Evolutionary conservation across 2,888 invertebrate species (phyloP).

Genomic region (Meganola albula): DNA sequence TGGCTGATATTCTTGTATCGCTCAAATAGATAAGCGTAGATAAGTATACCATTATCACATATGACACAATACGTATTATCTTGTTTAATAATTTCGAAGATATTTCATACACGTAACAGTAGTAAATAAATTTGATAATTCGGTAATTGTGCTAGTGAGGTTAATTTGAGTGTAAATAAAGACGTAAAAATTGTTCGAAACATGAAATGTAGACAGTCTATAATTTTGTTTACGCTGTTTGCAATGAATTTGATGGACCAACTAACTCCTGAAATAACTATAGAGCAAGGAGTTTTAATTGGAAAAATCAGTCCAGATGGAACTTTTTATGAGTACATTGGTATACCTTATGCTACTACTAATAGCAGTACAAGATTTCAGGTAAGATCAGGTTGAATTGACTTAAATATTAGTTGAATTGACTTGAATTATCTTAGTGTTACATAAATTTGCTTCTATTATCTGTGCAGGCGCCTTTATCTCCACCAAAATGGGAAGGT

Average conservation of each 20-base stretch:
- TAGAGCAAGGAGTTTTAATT: conserved; percentile 44
- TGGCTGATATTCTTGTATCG: no score
- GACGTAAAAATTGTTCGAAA: conserved; percentile 24
- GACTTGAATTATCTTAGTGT: no score
- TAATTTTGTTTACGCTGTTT: conserved; percentile 48
- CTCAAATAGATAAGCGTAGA: no score
- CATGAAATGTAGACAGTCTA: conserved; percentile 28
- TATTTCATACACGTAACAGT: no score
- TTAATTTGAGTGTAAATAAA: background rate
- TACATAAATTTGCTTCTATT: no score
- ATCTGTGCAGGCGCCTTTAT: conserved; percentile 52
- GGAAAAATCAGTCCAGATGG: conserved; percentile 48
- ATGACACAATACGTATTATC: no score
- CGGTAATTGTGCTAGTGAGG: no score
- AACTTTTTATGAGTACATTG: conserved; percentile 45
- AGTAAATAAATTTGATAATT: no score
- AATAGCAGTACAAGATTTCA: conserved; percentile 19
- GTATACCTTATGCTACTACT: conserved; percentile 48
- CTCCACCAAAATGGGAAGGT: conserved; percentile 53
- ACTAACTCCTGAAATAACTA: conserved; percentile 43
- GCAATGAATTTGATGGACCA: conserved; percentile 48
- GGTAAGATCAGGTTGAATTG: no score
- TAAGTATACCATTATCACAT: no score
- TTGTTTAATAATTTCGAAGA: no score
- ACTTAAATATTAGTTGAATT: no score